phyloP scores from a whole-genome alignment of 1,140 invertebrate genomes.

The Campoletis sonorensis region DNA sequence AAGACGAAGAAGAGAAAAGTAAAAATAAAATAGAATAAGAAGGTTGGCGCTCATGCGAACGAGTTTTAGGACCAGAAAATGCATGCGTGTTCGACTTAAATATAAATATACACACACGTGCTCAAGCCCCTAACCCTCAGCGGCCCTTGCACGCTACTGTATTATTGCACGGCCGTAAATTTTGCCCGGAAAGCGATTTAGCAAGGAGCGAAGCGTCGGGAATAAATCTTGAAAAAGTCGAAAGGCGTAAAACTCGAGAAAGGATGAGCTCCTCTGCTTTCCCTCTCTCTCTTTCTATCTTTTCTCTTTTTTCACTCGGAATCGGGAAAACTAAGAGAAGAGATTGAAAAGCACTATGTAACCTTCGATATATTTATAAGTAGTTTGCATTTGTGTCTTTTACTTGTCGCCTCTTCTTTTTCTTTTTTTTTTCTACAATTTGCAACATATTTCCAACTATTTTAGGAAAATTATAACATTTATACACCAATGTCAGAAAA shows the following conservation, averaged over 20 bases:
- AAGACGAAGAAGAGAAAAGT: not conserved
- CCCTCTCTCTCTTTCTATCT: no score
- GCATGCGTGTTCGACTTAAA: not conserved
- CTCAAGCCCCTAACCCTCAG: not conserved
- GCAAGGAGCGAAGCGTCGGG: slow-evolving; percentile 71
- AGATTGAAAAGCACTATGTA: no score
- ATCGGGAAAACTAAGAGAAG: no score
- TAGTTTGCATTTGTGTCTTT: no score
- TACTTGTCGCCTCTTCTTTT: no score
- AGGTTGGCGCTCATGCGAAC: not conserved
- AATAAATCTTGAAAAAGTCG: slow-evolving; percentile 77
- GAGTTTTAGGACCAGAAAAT: slow-evolving; percentile 5
- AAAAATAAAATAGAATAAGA: not conserved
- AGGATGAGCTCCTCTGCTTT: slow-evolving; percentile 46
- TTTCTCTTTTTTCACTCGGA: no score
- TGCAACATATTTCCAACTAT: no score
- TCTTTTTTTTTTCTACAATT: no score
- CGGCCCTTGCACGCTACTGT: slow-evolving; percentile 29
- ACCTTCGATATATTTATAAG: no score
- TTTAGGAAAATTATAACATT: no score
- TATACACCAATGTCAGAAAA: no score
- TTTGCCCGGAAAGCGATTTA: slow-evolving; percentile 76
- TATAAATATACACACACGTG: slow-evolving; percentile 1
- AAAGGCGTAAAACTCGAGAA: slow-evolving; percentile 72
- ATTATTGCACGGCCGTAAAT: slow-evolving; percentile 74